A percentile compares a stretch with the other conserved stretches of the same genome.
phyloP scores from a whole-genome alignment of 2,888 invertebrate genomes.

The Andrena marginata region DNA sequence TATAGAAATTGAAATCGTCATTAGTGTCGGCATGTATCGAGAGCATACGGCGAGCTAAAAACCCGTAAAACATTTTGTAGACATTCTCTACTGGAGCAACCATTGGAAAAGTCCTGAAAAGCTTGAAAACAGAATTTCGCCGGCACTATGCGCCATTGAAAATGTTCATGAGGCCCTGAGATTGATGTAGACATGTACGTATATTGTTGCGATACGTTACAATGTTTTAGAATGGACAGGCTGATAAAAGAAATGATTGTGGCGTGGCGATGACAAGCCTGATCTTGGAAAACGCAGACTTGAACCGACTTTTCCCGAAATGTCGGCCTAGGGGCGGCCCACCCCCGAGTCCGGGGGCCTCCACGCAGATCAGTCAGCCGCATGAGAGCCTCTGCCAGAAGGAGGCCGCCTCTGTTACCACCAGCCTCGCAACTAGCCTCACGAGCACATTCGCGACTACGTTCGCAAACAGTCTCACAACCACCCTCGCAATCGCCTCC shows the following conservation, averaged over 20 bases:
- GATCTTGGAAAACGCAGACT: slow-evolving; percentile 85
- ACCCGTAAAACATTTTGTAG: too few species aligned
- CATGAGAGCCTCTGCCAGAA: slow-evolving; percentile 80
- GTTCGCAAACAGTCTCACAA: slow-evolving; percentile 65
- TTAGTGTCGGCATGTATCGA: too few species aligned
- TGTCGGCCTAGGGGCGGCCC: slow-evolving; percentile 84
- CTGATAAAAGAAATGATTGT: slow-evolving; percentile 78
- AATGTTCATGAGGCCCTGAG: background rate
- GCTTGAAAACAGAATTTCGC: too few species aligned
- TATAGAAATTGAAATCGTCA: too few species aligned
- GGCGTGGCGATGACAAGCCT: slow-evolving; percentile 84
- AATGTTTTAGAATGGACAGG: slow-evolving; percentile 78
- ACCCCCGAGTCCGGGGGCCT: slow-evolving; percentile 81
- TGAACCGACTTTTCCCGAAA: slow-evolving; percentile 84
- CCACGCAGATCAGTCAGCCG: slow-evolving; percentile 79
- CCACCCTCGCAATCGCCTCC: slow-evolving; percentile 72
- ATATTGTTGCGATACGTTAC: background rate
- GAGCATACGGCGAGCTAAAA: too few species aligned
- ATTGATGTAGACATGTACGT: background rate
- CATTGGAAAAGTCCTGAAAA: too few species aligned
- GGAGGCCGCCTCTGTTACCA: slow-evolving; percentile 73
- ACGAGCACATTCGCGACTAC: slow-evolving; percentile 69
- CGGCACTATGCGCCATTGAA: background rate
- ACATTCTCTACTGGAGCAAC: too few species aligned
- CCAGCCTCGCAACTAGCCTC: slow-evolving; percentile 64